Conservation (phyloP, 2,888 invertebrate genomes). For the Temnothorax unifasciatus region DNA sequence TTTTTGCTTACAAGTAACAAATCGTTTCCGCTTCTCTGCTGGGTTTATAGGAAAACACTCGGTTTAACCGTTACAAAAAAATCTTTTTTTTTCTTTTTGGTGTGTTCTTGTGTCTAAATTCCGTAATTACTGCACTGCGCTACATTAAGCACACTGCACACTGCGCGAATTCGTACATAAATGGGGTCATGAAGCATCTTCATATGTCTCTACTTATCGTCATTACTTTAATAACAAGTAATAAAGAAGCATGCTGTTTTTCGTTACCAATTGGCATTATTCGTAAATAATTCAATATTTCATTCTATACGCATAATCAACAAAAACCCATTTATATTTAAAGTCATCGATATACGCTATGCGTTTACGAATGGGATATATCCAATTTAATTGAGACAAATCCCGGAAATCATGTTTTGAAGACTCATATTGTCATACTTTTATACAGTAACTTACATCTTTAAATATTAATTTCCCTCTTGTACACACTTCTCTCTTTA, state of each 20-base stretch:
- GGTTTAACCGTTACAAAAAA: neutral
- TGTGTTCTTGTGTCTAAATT: constrained; percentile 38
- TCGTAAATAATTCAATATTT: constrained; percentile 36
- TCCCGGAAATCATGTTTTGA: constrained; percentile 4
- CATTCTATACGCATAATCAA: neutral
- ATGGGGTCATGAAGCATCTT: constrained; percentile 36
- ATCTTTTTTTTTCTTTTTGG: constrained; percentile 27
- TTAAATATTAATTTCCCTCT: constrained; percentile 63
- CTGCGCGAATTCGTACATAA: constrained; percentile 25
- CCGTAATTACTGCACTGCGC: constrained; percentile 17
- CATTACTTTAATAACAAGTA: constrained; percentile 48
- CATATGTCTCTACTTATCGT: constrained; percentile 53
- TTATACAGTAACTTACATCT: constrained; percentile 48
- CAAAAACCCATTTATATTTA: constrained; percentile 39
- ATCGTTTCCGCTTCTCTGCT: constrained; percentile 53
- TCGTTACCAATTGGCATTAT: constrained; percentile 30
- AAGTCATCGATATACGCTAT: constrained; percentile 34
- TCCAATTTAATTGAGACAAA: constrained; percentile 31
- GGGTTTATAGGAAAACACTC: constrained; percentile 40
- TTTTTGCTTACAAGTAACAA: constrained; percentile 22
- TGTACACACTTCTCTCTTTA: constrained; percentile 73
- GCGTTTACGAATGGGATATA: constrained; percentile 13
- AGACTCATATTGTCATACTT: constrained; percentile 17
- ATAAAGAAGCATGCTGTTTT: constrained; percentile 64
- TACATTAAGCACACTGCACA: constrained; percentile 46